These are phyloP conservation scores for Eptatretus atami DNA, from an alignment of 2,797 vertebrate genomes.

Conservation along the genomic window DNA sequence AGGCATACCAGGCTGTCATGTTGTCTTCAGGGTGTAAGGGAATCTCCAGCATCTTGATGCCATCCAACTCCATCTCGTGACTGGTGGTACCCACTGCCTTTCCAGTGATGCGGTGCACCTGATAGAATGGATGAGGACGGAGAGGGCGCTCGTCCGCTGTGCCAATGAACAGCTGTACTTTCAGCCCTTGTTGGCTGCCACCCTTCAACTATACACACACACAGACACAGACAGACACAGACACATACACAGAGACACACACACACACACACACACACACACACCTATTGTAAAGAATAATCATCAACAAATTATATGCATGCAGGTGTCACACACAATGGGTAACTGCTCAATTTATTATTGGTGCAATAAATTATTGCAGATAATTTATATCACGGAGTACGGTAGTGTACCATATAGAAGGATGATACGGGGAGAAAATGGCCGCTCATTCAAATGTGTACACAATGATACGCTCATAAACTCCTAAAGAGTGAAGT, in stretches of 20 bases:
- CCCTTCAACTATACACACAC: slow-evolving; percentile 34
- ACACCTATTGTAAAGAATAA: no score
- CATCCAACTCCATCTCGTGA: slow-evolving; percentile 64
- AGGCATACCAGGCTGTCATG: slow-evolving; percentile 77
- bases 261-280: no score
- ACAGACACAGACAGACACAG: slow-evolving; percentile 1
- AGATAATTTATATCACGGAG: no score
- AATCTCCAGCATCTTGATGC: slow-evolving; percentile 91
- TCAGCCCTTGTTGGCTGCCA: slow-evolving; percentile 71
- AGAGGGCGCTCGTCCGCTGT: slow-evolving; percentile 89
- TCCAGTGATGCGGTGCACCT: slow-evolving; percentile 87
- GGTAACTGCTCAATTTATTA: no score
- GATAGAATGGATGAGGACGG: slow-evolving; percentile 86
- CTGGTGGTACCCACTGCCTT: slow-evolving; percentile 92
- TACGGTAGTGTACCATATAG: no score
- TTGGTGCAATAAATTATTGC: no score
- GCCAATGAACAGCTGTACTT: slow-evolving; percentile 96
- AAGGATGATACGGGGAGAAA: no score
- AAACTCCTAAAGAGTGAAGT: no score
- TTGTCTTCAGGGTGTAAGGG: slow-evolving; percentile 86
- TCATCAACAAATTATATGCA: no score
- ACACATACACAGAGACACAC: neutral
- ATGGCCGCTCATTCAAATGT: no score
- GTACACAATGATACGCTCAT: no score
- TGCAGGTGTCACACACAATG: no score